Evolutionary conservation across 2,888 invertebrate species (phyloP).

Genomic region (Ormyrus pomaceus): DNA sequence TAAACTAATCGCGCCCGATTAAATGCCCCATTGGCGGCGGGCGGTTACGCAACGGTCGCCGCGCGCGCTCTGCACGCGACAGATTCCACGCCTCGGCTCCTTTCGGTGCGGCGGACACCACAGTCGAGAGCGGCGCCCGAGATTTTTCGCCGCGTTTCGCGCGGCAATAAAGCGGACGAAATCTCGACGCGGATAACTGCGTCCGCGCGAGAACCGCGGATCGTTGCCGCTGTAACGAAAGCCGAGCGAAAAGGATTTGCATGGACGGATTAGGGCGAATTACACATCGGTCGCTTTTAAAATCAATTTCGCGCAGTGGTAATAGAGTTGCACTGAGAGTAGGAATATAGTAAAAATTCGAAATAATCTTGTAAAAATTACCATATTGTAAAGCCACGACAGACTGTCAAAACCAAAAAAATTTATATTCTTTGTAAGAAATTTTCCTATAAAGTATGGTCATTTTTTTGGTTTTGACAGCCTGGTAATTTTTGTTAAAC

Average conservation of each 20-base stretch:
- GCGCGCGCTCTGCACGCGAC: background rate
- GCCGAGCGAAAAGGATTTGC: constrained; percentile 28
- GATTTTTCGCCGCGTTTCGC: constrained; percentile 23
- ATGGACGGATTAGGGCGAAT: background rate
- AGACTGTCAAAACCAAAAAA: no score
- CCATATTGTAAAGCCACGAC: no score
- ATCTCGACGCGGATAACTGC: constrained; percentile 32
- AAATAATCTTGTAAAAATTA: no score
- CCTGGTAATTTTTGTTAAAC: no score
- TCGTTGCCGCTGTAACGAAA: constrained; percentile 2
- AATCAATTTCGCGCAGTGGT: no score
- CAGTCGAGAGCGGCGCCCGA: background rate
- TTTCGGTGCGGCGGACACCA: background rate
- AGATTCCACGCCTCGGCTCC: background rate
- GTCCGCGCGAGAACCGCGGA: background rate
- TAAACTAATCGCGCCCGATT: constrained; percentile 46
- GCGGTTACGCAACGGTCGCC: constrained; percentile 36
- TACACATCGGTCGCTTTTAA: no score
- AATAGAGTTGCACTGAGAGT: no score
- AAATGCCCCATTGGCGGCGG: constrained; percentile 25
- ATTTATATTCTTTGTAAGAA: no score
- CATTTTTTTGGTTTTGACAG: no score
- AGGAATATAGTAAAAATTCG: no score
- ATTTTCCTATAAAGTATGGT: no score
- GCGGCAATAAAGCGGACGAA: background rate